These are phyloP conservation scores for Cettia cetti DNA, from an alignment of 2,113 vertebrate genomes.

Conservation along the genomic window DNA sequence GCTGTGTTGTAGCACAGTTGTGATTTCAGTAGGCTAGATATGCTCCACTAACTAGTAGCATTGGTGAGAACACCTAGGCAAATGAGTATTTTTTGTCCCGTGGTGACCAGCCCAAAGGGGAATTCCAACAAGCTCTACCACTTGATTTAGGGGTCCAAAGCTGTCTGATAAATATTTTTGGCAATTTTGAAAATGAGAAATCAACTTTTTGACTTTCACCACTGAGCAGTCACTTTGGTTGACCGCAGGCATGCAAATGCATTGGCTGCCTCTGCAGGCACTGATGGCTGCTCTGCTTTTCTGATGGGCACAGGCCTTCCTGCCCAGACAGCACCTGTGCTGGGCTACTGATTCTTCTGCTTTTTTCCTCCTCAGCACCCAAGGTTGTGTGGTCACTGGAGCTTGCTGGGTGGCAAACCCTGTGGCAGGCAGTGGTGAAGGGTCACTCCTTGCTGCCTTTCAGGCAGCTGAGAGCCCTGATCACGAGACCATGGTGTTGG, in stretches of 20 bases:
- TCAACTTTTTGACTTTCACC: not conserved
- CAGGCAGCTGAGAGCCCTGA: not conserved
- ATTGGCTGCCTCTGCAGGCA: accelerated
- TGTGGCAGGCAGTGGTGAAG: not conserved
- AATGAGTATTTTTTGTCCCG: not conserved
- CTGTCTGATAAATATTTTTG: not conserved
- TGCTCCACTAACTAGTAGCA: not conserved
- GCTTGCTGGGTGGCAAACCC: not conserved
- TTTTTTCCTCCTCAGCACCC: not conserved
- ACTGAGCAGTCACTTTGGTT: not conserved
- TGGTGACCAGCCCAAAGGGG: not conserved
- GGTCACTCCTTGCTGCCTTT: not conserved
- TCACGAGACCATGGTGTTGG: not conserved
- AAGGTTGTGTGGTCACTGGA: not conserved
- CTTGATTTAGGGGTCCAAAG: not conserved
- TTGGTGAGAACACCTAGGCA: not conserved
- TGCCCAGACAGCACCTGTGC: not conserved
- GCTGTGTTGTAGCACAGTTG: not conserved
- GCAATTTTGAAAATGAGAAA: not conserved
- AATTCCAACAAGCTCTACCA: not conserved
- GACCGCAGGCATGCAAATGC: not conserved
- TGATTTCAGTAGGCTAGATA: not conserved
- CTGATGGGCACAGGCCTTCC: not conserved
- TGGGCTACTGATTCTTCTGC: accelerated
- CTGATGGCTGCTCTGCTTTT: not conserved